Percentiles rank a stretch among this genome's conserved stretches.
Conservation (phyloP, 2,113 vertebrate genomes). For the Vanacampus margaritifer region DNA sequence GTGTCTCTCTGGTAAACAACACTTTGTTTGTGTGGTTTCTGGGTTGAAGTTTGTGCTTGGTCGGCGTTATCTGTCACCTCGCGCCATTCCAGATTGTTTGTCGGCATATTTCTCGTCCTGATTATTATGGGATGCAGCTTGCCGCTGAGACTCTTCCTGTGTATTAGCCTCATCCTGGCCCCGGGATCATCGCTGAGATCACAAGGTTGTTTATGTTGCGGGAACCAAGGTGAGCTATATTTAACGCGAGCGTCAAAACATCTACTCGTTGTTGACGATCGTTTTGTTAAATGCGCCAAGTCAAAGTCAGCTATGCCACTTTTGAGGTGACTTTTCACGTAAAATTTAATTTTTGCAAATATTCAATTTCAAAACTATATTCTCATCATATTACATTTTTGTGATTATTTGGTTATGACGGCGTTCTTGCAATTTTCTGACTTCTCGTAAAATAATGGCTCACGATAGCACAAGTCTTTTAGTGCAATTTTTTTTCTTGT, state of each 20-base stretch:
- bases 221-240: slow-evolving; percentile 72
- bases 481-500: no score
- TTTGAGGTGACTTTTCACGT: no score
- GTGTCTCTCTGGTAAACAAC: slow-evolving; percentile 24
- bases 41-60: slow-evolving; percentile 13
- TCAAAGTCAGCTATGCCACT: no score
- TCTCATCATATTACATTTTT: no score
- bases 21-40: slow-evolving; percentile 15
- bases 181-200: slow-evolving; percentile 72
- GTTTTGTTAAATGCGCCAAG: neutral
- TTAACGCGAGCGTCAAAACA: slow-evolving; percentile 45
- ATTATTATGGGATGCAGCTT: slow-evolving; percentile 78
- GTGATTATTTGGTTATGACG: no score
- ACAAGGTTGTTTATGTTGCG: slow-evolving; percentile 69
- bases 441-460: no score
- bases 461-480: no score
- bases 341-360: no score
- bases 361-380: no score
- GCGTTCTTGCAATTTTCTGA: no score
- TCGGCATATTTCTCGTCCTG: slow-evolving; percentile 49
- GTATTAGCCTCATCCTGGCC: slow-evolving; percentile 75
- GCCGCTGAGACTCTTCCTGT: slow-evolving; percentile 75
- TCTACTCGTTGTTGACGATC: slow-evolving; percentile 29
- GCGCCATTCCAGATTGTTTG: slow-evolving; percentile 58
- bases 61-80: slow-evolving; percentile 54